Conservation (phyloP, 2,113 vertebrate genomes). For the Istiophorus platypterus region DNA sequence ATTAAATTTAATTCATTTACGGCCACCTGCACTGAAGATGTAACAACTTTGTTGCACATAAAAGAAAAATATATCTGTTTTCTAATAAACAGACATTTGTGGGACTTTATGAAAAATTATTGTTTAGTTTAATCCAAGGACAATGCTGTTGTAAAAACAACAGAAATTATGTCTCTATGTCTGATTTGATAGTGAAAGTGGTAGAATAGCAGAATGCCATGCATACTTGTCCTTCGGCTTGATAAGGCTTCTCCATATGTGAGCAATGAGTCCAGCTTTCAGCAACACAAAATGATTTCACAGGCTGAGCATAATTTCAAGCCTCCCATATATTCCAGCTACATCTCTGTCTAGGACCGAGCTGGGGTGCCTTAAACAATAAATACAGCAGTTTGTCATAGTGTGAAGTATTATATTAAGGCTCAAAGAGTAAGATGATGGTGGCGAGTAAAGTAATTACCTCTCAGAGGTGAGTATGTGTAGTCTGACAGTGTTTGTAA, state of each 20-base stretch:
- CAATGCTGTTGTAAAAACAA: neutral
- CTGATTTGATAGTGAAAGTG: neutral
- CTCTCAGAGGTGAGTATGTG: slow-evolving; percentile 45
- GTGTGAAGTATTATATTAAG: slow-evolving; percentile 38
- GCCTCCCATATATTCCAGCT: neutral
- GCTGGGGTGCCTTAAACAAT: slow-evolving; percentile 45
- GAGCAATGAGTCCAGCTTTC: slow-evolving; percentile 24
- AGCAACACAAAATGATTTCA: slow-evolving; percentile 4
- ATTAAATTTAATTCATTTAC: slow-evolving; percentile 8
- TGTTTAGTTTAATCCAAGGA: slow-evolving; percentile 1
- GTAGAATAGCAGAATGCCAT: neutral
- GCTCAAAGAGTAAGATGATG: slow-evolving; percentile 53
- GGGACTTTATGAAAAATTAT: neutral
- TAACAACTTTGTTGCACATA: neutral
- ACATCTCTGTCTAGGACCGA: slow-evolving; percentile 1
- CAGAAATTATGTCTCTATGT: neutral
- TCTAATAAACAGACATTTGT: neutral
- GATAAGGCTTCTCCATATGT: slow-evolving; percentile 8
- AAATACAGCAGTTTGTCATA: slow-evolving; percentile 55
- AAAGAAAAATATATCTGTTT: neutral
- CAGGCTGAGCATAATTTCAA: neutral
- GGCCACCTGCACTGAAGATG: neutral
- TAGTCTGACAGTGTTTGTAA: slow-evolving; percentile 47
- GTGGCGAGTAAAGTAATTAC: slow-evolving; percentile 59
- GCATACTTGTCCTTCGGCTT: neutral